Evolutionary conservation across 2,888 invertebrate species (phyloP).

Genomic region (Coelopa pilipes): DNA sequence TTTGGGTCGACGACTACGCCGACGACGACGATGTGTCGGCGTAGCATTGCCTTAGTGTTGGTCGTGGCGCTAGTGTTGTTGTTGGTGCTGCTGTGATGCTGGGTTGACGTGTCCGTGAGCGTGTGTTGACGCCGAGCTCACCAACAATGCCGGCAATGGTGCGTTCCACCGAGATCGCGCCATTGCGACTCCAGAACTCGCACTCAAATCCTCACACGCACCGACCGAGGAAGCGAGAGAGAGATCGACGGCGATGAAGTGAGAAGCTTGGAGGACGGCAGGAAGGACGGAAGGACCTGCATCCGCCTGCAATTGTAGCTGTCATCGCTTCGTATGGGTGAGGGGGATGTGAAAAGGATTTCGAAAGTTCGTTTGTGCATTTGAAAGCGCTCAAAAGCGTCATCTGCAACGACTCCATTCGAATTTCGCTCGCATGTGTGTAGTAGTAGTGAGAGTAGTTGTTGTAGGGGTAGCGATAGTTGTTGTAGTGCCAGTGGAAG

Average conservation of each 20-base stretch:
- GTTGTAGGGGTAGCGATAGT: too few species aligned
- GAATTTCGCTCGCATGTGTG: too few species aligned
- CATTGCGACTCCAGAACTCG: background rate
- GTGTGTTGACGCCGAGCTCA: conserved; percentile 20
- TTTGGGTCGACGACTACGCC: too few species aligned
- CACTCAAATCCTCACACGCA: conserved; percentile 13
- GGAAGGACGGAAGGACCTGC: background rate
- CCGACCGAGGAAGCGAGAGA: background rate
- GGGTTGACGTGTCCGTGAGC: conserved; percentile 3
- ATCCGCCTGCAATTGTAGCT: conserved; percentile 4
- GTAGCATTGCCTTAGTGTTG: too few species aligned
- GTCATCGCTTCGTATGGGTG: conserved; percentile 15
- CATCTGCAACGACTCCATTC: too few species aligned
- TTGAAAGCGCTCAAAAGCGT: conserved; percentile 7
- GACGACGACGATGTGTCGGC: too few species aligned
- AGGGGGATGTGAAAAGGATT: conserved; percentile 12
- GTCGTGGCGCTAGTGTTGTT: too few species aligned
- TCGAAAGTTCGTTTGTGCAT: conserved; percentile 20
- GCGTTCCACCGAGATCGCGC: background rate
- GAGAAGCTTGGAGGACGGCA: background rate
- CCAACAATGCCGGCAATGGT: conserved; percentile 18
- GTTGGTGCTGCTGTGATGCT: background rate
- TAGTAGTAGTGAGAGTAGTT: too few species aligned
- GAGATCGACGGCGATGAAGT: background rate
- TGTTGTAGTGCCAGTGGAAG: too few species aligned